Evolutionary conservation across 2,888 invertebrate species (phyloP), one percentile per base, ranked within the genome.

Genomic region (Lasiommata megera): DNA sequence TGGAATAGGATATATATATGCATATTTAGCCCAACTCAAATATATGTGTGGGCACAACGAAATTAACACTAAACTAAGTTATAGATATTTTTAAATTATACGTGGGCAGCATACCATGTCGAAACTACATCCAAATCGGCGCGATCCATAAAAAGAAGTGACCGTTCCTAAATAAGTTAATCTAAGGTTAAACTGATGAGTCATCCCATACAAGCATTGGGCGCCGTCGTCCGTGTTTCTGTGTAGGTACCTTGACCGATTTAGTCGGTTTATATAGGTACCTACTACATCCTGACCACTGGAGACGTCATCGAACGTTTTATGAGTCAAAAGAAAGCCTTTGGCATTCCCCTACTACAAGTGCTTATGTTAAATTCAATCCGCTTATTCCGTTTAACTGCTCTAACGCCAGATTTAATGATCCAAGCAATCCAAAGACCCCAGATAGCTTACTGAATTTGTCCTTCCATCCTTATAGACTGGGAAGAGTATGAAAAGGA

Each of bases 321-420:
- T 77, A 71, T 76, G 79, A 80, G 68, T 78, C 77, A 74, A 79
- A 85, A 77, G 87, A 86, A 87, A 88, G 85, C 85, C 77, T 74
- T 66, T 60, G 56, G 58, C 56, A 37, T 18, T 12, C 72, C 69
- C 65, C 68, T 81, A 87, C 84, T 56, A 78, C 54, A 54, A 44
- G 23, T 50, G 7, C 36, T 14, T 40, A 9, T 8, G 11, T 23
- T 3, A 23, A 3, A 23, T 23, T 23, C 3, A 23, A 23, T 23
- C 3, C 5, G 23, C 3, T 23, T 23, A 23, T 23, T 5, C 3
- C 23, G 3, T 3, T 23, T 5, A 23, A 3, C 23, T 23, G n/a
- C 23, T 3, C 23, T 23, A 23, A 2, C 23, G 23, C n/a, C n/a
- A n/a, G n/a, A n/a, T n/a, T n/a, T n/a, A n/a, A n/a, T n/a, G n/a